Evolutionary conservation across 2,797 vertebrate genomes (phyloP), one percentile per base, ranked within the genome.

Genomic region (Tragopan temminckii): DNA sequence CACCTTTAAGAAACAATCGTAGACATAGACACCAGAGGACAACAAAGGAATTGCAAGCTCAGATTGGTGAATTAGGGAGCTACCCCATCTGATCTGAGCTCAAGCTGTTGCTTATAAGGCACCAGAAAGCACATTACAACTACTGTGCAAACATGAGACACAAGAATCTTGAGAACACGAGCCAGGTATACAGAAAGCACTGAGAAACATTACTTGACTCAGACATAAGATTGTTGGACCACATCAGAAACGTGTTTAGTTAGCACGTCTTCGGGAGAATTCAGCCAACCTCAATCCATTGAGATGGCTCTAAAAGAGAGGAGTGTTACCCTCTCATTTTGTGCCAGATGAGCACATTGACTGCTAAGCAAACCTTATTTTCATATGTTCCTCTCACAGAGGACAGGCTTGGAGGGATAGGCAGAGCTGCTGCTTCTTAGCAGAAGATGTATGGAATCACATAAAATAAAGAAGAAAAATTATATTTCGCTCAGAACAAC

Each of bases 51-150:
- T 29, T 62, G 31, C 25, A 84, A 93, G 13, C 40, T 40, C 33
- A 57, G 12, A 45, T 68, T 77, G 46, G 40, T 12, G 9, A 53
- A 82, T 85, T 89, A 75, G 9, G 13, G 52, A 68, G 29, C 6
- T 6, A 62, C 52, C 25, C 85, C 53, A 67, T 77, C 78, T 88
- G 31, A 63, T 42, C 13, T 48, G 75, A 52, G 31, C 50, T 70
- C 14, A 88, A 91, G 80, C 25, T 42, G 25, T 64, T 86, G 71
- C 42, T 85, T 72, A 66, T 8, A 72, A 79, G 23, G 43, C 23
- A 25, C 81, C 23, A 17, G 33, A 69, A 90, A 81, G 55, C 29
- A 43, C 3, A 61, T 17, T 16, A 40, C 75, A 89, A 70, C 45
- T 57, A 52, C 58, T 78, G 31, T 5, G 15, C 52, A 78, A 88